phyloP scores from a whole-genome alignment of 2,888 invertebrate genomes.

The Calliscelio sp. region DNA sequence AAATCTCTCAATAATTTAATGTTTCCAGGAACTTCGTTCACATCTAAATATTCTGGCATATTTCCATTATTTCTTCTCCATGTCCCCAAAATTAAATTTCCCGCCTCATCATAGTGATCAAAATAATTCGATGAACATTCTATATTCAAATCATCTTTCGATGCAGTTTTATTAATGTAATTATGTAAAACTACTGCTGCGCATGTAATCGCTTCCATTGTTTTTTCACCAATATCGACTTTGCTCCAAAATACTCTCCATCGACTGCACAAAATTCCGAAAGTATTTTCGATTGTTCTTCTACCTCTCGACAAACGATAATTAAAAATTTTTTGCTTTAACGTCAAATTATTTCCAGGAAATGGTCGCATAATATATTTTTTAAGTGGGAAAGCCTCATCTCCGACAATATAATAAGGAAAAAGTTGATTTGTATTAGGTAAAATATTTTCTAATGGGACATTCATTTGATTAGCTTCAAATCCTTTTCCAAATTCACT shows the following conservation, averaged over 20 bases:
- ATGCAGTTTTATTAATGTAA: neutral
- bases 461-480: no score
- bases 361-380: no score
- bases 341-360: neutral
- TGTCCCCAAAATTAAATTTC: neutral
- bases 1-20: no score
- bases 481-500: no score
- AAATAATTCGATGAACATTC: neutral
- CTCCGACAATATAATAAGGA: no score
- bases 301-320: constrained; percentile 2
- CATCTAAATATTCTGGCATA: no score
- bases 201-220: neutral
- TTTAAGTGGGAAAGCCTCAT: no score
- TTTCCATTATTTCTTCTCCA: neutral
- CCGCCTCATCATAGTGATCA: neutral
- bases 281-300: neutral
- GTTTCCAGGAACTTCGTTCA: no score
- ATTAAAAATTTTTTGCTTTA: neutral
- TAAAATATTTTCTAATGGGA: no score
- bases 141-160: neutral
- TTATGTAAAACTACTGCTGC: neutral
- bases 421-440: no score
- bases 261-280: neutral
- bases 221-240: neutral
- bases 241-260: neutral